These are phyloP conservation scores for Linnaemya vulpina DNA, from an alignment of 2,888 invertebrate genomes.

Conservation along the genomic window DNA sequence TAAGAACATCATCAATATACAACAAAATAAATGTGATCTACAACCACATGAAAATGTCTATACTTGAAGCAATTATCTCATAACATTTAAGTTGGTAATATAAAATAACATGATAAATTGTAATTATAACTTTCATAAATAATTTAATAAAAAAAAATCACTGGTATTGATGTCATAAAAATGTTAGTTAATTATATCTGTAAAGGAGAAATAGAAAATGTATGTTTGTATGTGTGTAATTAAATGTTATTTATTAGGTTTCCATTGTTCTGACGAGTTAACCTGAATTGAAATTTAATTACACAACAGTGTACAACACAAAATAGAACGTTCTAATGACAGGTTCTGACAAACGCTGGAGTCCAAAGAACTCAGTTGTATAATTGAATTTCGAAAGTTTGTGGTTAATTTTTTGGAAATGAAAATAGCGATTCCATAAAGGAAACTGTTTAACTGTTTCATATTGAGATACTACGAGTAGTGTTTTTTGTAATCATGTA, in stretches of 20 bases:
- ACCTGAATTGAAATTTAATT: background rate
- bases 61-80: conserved; percentile 9
- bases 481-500: no score
- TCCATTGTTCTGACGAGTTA: background rate
- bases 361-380: no score
- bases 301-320: background rate
- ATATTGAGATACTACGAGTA: no score
- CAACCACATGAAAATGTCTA: background rate
- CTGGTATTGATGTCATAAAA: background rate
- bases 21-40: conserved; percentile 3
- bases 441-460: no score
- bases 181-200: conserved; percentile 46
- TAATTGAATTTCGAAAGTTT: no score
- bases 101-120: conserved; percentile 51
- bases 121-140: conserved; percentile 34
- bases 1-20: conserved; percentile 43
- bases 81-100: background rate
- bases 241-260: background rate
- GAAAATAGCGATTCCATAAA: no score
- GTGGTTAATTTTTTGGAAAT: no score
- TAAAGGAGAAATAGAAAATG: background rate
- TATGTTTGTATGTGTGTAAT: background rate
- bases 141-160: conserved; percentile 15
- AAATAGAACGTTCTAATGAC: no score
- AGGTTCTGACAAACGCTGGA: no score